Evolutionary conservation across 2,888 invertebrate genomes (phyloP).

Genomic region (Entomobrya proxima): DNA sequence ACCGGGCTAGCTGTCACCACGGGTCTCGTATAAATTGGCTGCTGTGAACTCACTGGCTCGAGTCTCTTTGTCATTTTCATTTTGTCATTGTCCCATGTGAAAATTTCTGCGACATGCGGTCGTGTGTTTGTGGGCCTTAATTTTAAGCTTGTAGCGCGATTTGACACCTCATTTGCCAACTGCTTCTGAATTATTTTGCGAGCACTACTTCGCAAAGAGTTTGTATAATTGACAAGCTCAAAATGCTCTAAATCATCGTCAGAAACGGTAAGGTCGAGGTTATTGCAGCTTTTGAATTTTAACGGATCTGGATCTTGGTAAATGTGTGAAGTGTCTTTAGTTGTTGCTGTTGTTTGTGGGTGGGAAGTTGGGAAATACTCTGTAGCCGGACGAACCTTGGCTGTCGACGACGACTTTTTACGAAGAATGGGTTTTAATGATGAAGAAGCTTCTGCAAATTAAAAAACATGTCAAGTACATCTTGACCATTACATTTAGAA

Average conservation of each 20-base stretch:
- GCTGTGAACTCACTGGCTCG: not conserved
- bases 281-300: slow-evolving; percentile 65
- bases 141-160: slow-evolving; percentile 48
- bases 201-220: slow-evolving; percentile 65
- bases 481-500: not conserved
- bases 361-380: slow-evolving; percentile 16
- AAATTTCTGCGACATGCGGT: slow-evolving; percentile 57
- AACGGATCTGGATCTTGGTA: slow-evolving; percentile 38
- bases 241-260: slow-evolving; percentile 63
- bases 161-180: slow-evolving; percentile 50
- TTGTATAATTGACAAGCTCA: slow-evolving; percentile 62
- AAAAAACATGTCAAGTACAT: not conserved
- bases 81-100: slow-evolving; percentile 40
- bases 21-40: slow-evolving; percentile 12
- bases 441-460: not conserved
- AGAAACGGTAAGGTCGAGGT: slow-evolving; percentile 16
- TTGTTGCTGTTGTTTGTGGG: not conserved
- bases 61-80: slow-evolving; percentile 36
- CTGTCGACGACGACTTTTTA: slow-evolving; percentile 39
- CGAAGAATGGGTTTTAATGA: not conserved
- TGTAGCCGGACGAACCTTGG: slow-evolving; percentile 36
- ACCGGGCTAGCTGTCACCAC: slow-evolving; percentile 5
- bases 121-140: slow-evolving; percentile 10
- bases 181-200: slow-evolving; percentile 63
- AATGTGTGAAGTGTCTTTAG: slow-evolving; percentile 3